phyloP scores from a whole-genome alignment of 1,140 invertebrate genomes.

The Lerema accius region DNA sequence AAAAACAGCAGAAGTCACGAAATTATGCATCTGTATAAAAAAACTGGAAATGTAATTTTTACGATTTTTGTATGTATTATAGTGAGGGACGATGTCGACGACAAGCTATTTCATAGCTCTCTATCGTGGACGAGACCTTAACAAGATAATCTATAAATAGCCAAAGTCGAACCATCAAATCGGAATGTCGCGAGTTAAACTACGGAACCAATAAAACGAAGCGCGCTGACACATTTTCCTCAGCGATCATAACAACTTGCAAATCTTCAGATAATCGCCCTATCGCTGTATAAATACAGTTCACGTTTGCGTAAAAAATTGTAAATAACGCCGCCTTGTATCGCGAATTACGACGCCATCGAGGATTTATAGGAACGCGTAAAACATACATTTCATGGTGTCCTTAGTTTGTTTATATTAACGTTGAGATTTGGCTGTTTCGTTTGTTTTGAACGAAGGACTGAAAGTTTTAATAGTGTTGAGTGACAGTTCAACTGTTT shows the following conservation, averaged over 20 bases:
- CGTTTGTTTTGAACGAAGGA: not conserved
- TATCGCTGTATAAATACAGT: constrained; percentile 2
- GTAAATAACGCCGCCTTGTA: constrained; percentile 25
- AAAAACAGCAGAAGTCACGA: no score
- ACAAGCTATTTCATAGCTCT: not conserved
- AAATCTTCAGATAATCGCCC: constrained; percentile 13
- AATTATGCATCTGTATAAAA: no score
- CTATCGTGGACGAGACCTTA: not conserved
- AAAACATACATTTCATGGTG: constrained; percentile 35
- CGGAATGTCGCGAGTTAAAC: constrained; percentile 24
- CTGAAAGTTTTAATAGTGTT: not conserved
- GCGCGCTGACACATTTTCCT: constrained; percentile 31
- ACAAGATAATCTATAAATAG: constrained; percentile 9
- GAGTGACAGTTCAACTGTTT: not conserved
- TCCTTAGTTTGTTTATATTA: constrained; percentile 25
- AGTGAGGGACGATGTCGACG: no score
- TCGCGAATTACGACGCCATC: constrained; percentile 38
- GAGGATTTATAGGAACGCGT: constrained; percentile 35
- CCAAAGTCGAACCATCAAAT: constrained; percentile 19
- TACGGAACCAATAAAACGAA: constrained; percentile 31
- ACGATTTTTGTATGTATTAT: no score
- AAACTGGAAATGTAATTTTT: no score
- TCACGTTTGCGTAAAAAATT: not conserved
- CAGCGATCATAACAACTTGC: constrained; percentile 25
- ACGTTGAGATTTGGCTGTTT: constrained; percentile 6